Evolutionary conservation across 2,113 vertebrate genomes (phyloP), one percentile per base, ranked within the genome.

Genomic region (Tenebrosternarchus preto): DNA sequence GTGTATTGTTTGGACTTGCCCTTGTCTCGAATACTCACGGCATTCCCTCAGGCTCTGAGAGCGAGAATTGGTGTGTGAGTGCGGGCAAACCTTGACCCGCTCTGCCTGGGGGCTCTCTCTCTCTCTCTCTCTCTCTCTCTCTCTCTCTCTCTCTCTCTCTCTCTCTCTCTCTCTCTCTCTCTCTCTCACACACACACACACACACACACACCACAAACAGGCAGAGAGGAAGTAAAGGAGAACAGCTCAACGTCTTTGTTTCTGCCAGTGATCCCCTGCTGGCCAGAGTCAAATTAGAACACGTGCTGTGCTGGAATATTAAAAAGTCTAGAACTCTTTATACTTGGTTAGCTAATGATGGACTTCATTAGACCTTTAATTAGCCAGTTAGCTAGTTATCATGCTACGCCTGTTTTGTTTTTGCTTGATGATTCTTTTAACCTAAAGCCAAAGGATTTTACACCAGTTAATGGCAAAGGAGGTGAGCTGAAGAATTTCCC

Each of bases 61-160:
- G 87, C 89, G 92, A 94, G 96, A 96, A 97, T 94, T 95, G 95
- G 95, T 95, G 94, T 95, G 95, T 93, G 92, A 94, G 91, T 92
- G 94, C 70, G 95, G 95, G 95, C 94, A 96, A 96, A 96, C 94
- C 94, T 95, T 97, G 95, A 97, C 95, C 95, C 95, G 95, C 93
- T 77, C 94, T 95, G 95, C 95, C 95, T 92, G 92, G 93, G 93
- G 92, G 94, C 83, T 87, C 91, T 92, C 90, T n/a, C n/a, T n/a
- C n/a, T n/a, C n/a, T n/a, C n/a, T n/a, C n/a, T n/a, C n/a, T n/a
- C n/a, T n/a, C n/a, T n/a, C n/a, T n/a, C n/a, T n/a, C n/a, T n/a
- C n/a, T n/a, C n/a, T n/a, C n/a, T n/a, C n/a, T n/a, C n/a, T n/a
- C n/a, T n/a, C n/a, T n/a, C n/a, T n/a, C n/a, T n/a, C n/a, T n/a